phyloP scores from a whole-genome alignment of 2,888 invertebrate genomes.

The Altica lythri region DNA sequence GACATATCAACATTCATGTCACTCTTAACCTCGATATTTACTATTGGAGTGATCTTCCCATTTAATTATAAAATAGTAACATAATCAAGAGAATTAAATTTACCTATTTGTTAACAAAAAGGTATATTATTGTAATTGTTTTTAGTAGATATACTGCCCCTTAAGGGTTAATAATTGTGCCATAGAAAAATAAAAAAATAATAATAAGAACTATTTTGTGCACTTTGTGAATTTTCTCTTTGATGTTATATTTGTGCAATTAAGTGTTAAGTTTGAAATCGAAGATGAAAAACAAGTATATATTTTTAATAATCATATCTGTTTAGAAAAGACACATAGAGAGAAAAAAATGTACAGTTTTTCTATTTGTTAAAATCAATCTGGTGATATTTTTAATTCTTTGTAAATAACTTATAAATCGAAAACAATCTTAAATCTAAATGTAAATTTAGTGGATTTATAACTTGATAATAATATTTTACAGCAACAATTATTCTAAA shows the following conservation, averaged over 20 bases:
- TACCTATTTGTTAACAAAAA: too few relatives aligned
- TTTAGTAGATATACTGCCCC: slow-evolving; percentile 18
- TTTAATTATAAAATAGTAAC: too few relatives aligned
- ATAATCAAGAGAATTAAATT: too few relatives aligned
- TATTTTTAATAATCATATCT: slow-evolving; percentile 44
- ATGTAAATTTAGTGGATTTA: background rate
- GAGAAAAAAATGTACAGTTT: slow-evolving; percentile 36
- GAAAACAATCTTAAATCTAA: too few relatives aligned
- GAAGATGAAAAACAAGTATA: slow-evolving; percentile 32
- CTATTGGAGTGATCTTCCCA: too few relatives aligned
- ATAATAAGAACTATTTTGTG: slow-evolving; percentile 29
- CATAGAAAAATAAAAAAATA: slow-evolving; percentile 26
- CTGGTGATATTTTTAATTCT: slow-evolving; percentile 39
- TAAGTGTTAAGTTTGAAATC: slow-evolving; percentile 40
- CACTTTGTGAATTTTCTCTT: slow-evolving; percentile 23
- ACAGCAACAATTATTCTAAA: too few relatives aligned
- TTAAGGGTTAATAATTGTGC: slow-evolving; percentile 15
- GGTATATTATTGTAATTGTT: too few relatives aligned
- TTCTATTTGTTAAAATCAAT: slow-evolving; percentile 39
- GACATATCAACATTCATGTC: too few relatives aligned
- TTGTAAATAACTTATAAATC: slow-evolving; percentile 35
- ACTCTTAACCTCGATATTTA: too few relatives aligned
- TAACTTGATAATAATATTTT: slow-evolving; percentile 1
- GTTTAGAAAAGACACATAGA: slow-evolving; percentile 35
- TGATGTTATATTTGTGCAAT: slow-evolving; percentile 38